Base-by-base conservation (phyloP, 92 coral and sea anemone species). In the Epizoanthus ramosus region DNA sequence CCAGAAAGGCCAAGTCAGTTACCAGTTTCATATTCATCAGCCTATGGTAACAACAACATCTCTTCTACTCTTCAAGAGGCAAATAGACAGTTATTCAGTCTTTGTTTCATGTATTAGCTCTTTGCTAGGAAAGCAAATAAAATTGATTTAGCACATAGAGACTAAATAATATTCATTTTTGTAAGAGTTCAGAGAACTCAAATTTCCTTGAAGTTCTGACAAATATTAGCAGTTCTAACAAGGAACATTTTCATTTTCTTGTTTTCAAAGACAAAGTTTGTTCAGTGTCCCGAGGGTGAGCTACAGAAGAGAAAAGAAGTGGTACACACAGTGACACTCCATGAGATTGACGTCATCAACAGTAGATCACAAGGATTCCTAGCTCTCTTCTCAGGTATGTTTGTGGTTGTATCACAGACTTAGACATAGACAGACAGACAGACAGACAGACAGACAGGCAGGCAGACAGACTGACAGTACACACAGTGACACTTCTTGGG, bases 221-320 rank as follows among this genome's bases (percentile, higher is more conserved):
- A 5, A 63, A 23, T 33, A 9, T 63, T 14, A 23, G 37, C 16
- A 72, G 15, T 14, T 19, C 37, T 35, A 41, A 13, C 7, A 2
- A 5, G 28, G 7, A 18, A 39, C 13, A 15, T 25, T 54, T 10
- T 19, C 3, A 22, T 8, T 24, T 60, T 6, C 23, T 53, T 75
- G 17, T 33, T 33, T 10, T 28, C 31, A 28, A 71, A 96, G 99
- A 96, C 99, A 23, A 96, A 94, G 84, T 96, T 96, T 86, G 98
- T 96, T 2, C 99, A 96, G 85, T 96, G 99, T 79, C 99, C 99
- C 22, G 99, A 96, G 74, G 99, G 99, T 8, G 99, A 96, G 85
- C 86, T 96, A 16, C 99, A 96, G 86, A 96, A 96, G 74, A 84
- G 99, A 65, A 96, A 96, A 89, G 99, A 96, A 83, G 98, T 96